Percentiles rank a stretch among this genome's conserved stretches.
Evolutionary conservation across 2,113 vertebrate species (phyloP).

Genomic region (Caretta caretta): DNA sequence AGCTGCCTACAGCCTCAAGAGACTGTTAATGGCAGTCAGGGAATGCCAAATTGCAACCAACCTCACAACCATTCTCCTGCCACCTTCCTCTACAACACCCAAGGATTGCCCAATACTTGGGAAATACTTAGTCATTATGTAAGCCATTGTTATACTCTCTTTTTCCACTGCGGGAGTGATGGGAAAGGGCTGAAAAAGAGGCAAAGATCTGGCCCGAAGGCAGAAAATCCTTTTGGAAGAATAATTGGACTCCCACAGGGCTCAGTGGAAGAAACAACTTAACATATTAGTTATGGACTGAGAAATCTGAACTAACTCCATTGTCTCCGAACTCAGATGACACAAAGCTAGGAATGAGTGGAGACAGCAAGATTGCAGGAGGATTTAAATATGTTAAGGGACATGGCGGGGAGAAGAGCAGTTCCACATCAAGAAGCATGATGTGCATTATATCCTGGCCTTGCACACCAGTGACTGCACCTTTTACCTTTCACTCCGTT

Average conservation of each 20-base stretch:
- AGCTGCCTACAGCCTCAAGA: neutral
- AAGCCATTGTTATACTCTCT: neutral
- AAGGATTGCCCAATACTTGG: fast-evolving
- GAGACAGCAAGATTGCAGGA: neutral
- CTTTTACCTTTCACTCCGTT: neutral
- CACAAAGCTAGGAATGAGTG: neutral
- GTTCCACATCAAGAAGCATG: fast-evolving
- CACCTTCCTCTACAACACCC: neutral
- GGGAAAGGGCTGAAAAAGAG: neutral
- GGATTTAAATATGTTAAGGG: neutral
- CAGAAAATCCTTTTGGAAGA: neutral
- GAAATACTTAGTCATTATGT: neutral
- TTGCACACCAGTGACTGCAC: conserved; percentile 15
- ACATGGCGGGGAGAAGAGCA: neutral
- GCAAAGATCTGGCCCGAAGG: neutral
- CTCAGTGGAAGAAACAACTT: neutral
- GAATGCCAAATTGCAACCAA: neutral
- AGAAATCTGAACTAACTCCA: neutral
- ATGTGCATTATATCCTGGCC: conserved; percentile 17
- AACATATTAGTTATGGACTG: neutral
- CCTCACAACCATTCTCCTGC: neutral
- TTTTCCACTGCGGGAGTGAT: fast-evolving
- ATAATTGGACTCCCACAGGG: neutral
- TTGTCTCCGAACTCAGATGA: neutral
- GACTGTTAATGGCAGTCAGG: neutral